Evolutionary conservation across 1,140 invertebrate species (phyloP), one percentile per base, ranked within the genome.

Genomic region (Mycetomoellerius zeteki): DNA sequence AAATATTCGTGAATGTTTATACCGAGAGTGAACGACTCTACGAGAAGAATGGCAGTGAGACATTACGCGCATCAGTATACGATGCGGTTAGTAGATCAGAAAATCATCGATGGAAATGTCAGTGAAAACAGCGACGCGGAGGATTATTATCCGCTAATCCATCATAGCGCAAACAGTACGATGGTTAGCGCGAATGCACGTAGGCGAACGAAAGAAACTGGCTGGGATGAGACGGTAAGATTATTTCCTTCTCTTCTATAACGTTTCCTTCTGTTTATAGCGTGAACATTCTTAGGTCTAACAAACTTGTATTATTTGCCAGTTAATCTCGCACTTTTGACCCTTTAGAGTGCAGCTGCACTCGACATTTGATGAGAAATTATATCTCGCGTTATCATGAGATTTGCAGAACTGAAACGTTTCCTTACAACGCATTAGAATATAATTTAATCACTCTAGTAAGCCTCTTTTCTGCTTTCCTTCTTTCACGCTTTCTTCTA

Each of bases 121-220:
- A 86, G 77, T 4, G 80, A 84, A 27, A 81, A 69, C 21, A 80
- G 76, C 24, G 85, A 86, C 62, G 19, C 6, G 64, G 85, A 86
- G 14, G 85, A 86, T 69, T 80, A 86, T n/a, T 86, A 81, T 50
- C 85, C 85, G 27, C 10, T 86, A 12, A 81, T 86, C n/a, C 85
- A 50, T 12, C 52, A 27, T 21, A 58, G 24, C 6, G 8, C 16
- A 27, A 86, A 37, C 7, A 37, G 7, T 2, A 14, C 54, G 0
- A 73, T 16, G 30, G 24, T 73, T 58, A 47, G 47, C 14, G 37
- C 30, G 24, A 58, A 12, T 24, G 65, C 69, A 47, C 54, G 54
- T 58, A 73, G 37, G 24, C 67, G 43, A 60, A 14, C 14, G n/a
- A 60, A 24, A 27, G 56, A 47, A 16, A 19, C 12, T 27, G 19